Conservation (phyloP, 2,888 invertebrate species). For the Trachelus stipa region DNA sequence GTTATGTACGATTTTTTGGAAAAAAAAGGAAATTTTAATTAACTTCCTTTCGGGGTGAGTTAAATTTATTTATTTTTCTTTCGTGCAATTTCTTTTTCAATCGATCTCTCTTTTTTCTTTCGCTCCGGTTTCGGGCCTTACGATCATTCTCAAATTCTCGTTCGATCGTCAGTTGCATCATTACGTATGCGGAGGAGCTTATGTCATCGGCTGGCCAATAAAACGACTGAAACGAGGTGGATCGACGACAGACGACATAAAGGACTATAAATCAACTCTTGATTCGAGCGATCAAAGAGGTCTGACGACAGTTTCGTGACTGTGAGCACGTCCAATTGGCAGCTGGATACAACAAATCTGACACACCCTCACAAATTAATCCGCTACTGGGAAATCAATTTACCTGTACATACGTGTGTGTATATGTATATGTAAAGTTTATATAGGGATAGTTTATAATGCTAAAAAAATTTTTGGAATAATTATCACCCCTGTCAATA, state of each 20-base stretch:
- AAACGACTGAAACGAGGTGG: background rate
- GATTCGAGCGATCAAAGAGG: background rate
- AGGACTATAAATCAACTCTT: constrained; percentile 5
- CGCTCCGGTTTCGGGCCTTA: background rate
- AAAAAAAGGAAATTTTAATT: background rate
- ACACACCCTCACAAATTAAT: constrained; percentile 4
- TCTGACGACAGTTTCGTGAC: constrained; percentile 8
- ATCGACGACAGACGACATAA: constrained; percentile 7
- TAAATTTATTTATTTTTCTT: background rate
- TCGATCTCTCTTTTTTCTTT: too few relatives aligned
- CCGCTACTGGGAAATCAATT: constrained; percentile 3
- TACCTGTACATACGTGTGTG: background rate
- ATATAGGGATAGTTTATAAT: background rate
- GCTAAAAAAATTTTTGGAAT: background rate
- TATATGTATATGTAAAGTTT: background rate
- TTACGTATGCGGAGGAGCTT: background rate
- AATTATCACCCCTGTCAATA: too few relatives aligned
- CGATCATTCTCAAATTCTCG: background rate
- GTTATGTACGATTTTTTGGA: background rate
- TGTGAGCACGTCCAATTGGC: background rate
- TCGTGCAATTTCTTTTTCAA: background rate
- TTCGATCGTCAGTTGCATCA: background rate
- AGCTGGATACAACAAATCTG: background rate
- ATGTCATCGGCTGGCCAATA: constrained; percentile 2
- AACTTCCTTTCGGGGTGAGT: too few relatives aligned